Evolutionary conservation across 2,113 vertebrate genomes (phyloP).

Genomic region (Colius striatus): DNA sequence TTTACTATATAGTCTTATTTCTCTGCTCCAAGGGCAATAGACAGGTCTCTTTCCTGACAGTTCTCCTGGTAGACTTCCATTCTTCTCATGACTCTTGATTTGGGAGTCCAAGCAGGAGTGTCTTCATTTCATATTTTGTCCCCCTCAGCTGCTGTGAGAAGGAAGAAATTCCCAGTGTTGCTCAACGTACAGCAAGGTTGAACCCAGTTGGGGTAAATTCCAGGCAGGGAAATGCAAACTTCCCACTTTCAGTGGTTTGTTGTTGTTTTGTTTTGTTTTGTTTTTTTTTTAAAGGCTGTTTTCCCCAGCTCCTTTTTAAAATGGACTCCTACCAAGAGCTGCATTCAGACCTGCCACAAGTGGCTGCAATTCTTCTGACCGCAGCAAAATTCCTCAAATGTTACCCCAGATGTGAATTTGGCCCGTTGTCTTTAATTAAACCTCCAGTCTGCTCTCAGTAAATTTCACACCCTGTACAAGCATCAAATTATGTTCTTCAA

Average conservation of each 20-base stretch:
- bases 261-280: background rate
- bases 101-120: background rate
- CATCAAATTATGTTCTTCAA: conserved; percentile 69
- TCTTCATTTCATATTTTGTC: background rate
- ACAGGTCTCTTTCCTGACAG: background rate
- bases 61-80: background rate
- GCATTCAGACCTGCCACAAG: background rate
- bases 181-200: background rate
- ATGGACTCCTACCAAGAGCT: conserved; percentile 9
- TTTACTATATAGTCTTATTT: background rate
- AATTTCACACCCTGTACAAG: conserved; percentile 61
- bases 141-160: background rate
- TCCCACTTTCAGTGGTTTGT: background rate
- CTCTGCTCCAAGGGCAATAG: background rate
- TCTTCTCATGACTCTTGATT: background rate
- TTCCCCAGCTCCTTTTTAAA: conserved; percentile 12
- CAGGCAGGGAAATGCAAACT: background rate
- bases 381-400: background rate
- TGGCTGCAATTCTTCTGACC: conserved; percentile 17
- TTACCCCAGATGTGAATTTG: conserved; percentile 56
- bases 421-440: conserved; percentile 78
- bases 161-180: background rate
- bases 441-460: conserved; percentile 54
- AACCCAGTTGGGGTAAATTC: background rate
- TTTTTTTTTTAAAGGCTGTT: background rate